phyloP scores from a whole-genome alignment of 2,888 invertebrate species.

The Synergus laeviventris region DNA sequence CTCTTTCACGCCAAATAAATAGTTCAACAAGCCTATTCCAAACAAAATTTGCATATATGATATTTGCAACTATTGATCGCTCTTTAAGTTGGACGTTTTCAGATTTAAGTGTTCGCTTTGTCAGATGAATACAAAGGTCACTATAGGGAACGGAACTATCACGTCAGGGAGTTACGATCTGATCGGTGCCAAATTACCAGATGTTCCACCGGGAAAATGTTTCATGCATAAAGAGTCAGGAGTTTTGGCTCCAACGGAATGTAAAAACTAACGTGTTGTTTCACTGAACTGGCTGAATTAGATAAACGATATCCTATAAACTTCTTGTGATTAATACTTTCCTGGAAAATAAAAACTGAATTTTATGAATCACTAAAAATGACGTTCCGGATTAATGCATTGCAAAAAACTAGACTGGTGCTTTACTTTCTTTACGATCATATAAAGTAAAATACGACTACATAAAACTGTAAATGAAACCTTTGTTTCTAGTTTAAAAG shows the following conservation, averaged over 20 bases:
- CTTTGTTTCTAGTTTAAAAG: too few species aligned
- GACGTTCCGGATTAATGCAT: neutral
- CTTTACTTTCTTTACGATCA: neutral
- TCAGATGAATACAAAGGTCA: constrained; percentile 35
- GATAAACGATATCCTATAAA: neutral
- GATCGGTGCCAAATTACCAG: constrained; percentile 33
- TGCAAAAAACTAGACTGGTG: neutral
- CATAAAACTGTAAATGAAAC: neutral
- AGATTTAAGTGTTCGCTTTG: constrained; percentile 34
- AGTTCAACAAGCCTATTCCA: constrained; percentile 12
- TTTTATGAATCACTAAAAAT: neutral
- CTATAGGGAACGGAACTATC: constrained; percentile 37
- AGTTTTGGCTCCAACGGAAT: constrained; percentile 21
- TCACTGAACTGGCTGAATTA: neutral
- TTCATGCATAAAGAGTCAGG: constrained; percentile 21
- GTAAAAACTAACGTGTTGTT: constrained; percentile 23
- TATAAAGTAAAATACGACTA: neutral
- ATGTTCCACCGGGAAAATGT: constrained; percentile 32
- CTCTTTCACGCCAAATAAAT: constrained; percentile 10
- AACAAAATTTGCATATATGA: constrained; percentile 28
- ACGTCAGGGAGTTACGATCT: constrained; percentile 31
- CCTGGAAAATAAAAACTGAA: neutral
- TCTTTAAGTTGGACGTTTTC: constrained; percentile 24
- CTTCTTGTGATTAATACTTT: neutral
- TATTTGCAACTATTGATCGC: constrained; percentile 28